Percentiles rank a stretch among this genome's conserved stretches.
Evolutionary conservation across 1,140 invertebrate species (phyloP).

Genomic region (Drosophila varians): DNA sequence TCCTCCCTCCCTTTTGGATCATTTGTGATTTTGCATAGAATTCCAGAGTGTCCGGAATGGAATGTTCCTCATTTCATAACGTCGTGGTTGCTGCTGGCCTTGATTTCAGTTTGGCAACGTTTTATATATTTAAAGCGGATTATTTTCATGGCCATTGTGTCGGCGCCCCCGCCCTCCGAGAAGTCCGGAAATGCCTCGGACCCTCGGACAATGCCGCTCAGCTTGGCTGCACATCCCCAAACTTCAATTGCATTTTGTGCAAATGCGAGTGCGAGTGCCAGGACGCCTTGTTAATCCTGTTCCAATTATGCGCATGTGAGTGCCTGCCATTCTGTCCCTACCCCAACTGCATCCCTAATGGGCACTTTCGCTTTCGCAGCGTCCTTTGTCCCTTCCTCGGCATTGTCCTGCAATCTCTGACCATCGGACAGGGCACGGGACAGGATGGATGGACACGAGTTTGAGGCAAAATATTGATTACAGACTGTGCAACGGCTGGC

Average conservation of each 20-base stretch:
- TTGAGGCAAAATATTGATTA: conserved; percentile 79
- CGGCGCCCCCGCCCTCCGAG: conserved; percentile 12
- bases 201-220: conserved; percentile 58
- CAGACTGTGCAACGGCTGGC: conserved; percentile 42
- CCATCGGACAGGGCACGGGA: conserved; percentile 21
- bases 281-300: conserved; percentile 74
- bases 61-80: conserved; percentile 42
- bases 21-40: conserved; percentile 63
- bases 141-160: conserved; percentile 72
- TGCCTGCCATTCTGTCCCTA: conserved; percentile 42
- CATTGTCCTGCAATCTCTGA: conserved; percentile 51
- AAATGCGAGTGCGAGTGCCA: conserved; percentile 6
- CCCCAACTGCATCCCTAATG: conserved; percentile 60
- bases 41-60: conserved; percentile 2
- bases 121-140: conserved; percentile 80
- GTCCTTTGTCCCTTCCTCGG: conserved; percentile 14
- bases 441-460: conserved; percentile 34
- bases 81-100: conserved; percentile 17
- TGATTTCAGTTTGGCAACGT: conserved; percentile 68
- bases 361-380: conserved; percentile 68
- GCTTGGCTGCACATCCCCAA: conserved; percentile 16
- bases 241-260: conserved; percentile 54
- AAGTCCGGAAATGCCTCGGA: conserved; percentile 56
- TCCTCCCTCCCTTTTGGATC: conserved; percentile 8
- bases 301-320: conserved; percentile 78